Base-by-base conservation (phyloP, 2,888 invertebrate species). In the Hypselothyrea guttata region DNA sequence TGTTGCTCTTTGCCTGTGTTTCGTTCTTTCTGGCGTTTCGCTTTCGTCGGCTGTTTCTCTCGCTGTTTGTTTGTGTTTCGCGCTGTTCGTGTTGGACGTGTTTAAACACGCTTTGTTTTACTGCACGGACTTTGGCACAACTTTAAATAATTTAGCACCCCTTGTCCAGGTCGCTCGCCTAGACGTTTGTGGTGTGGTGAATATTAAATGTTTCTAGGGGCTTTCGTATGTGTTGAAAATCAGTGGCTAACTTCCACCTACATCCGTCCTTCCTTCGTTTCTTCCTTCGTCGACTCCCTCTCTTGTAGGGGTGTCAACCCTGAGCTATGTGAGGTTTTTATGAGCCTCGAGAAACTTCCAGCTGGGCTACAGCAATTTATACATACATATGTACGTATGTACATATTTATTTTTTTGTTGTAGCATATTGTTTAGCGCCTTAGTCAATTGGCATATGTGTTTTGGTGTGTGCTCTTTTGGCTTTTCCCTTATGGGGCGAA, bases 371-470 rank as follows among this genome's bases (percentile, higher is more conserved):
- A 55, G 33, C 2, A 22, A 55, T 52, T 2, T 22, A 5, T 22
- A 22, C 5, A 5, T 22, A 5, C 5, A 5, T 22, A 22, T 22
- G 22, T 22, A 5, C 5, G 22, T 22, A 5, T 22, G 22, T 22
- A 22, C 5, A 30, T 30, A 30, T 7, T 22, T 2, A 2, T 22
- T 22, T 22, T 5, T n/a, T n/a, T n/a, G n/a, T n/a, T 77, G 70
- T 81, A 75, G 77, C 75, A 81, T 72, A 81, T 70, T 77, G 75
- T 75, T 72, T 57, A 60, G 76, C 72, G 78, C 69, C 54, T 22
- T 22, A 15, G 33, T 27, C 37, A 49, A 59, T 22, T 48, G 13
- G 47, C 51, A 41, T 44, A 5, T 27, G 12, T 28, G 37, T 27
- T 49, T 31, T 54, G 48, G 41, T 48, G n/a, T 33, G 13, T 34